Percentiles rank a stretch among this genome's conserved stretches.
phyloP scores from a whole-genome alignment of 2,797 vertebrate species.

The Salmo trutta region DNA sequence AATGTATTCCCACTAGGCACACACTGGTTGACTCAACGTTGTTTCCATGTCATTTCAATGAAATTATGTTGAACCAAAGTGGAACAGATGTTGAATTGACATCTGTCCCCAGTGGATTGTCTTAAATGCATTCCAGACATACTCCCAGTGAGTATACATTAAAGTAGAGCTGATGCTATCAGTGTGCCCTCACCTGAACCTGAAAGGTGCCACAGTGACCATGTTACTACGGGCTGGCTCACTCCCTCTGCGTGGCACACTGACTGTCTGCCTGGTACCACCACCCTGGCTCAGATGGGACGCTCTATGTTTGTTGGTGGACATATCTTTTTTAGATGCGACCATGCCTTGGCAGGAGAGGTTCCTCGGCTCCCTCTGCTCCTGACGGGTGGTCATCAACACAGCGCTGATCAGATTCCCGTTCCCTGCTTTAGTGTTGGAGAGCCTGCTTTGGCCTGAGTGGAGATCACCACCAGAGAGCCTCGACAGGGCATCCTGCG shows the following conservation, averaged over 20 bases:
- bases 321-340: slow-evolving; percentile 23
- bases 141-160: background rate
- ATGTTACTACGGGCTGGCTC: slow-evolving; percentile 78
- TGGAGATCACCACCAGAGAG: slow-evolving; percentile 32
- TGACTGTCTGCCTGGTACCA: slow-evolving; percentile 21
- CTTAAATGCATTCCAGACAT: background rate
- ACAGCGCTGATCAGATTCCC: slow-evolving; percentile 60
- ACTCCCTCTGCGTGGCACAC: slow-evolving; percentile 47
- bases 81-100: no score
- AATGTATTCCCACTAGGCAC: background rate
- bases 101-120: background rate
- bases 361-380: slow-evolving; percentile 41
- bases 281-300: background rate
- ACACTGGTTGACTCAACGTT: no score
- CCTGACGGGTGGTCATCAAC: background rate
- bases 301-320: slow-evolving; percentile 24
- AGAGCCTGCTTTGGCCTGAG: slow-evolving; percentile 16
- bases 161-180: background rate
- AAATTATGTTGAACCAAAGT: no score
- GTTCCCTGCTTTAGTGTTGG: slow-evolving; percentile 56
- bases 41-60: no score
- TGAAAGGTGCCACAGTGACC: slow-evolving; percentile 88
- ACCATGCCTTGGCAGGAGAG: slow-evolving; percentile 40
- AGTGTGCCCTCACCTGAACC: slow-evolving; percentile 81
- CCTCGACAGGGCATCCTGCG: slow-evolving; percentile 11